These are phyloP conservation scores for Empis stercorea DNA, from an alignment of 2,888 invertebrate species.

Conservation along the genomic window DNA sequence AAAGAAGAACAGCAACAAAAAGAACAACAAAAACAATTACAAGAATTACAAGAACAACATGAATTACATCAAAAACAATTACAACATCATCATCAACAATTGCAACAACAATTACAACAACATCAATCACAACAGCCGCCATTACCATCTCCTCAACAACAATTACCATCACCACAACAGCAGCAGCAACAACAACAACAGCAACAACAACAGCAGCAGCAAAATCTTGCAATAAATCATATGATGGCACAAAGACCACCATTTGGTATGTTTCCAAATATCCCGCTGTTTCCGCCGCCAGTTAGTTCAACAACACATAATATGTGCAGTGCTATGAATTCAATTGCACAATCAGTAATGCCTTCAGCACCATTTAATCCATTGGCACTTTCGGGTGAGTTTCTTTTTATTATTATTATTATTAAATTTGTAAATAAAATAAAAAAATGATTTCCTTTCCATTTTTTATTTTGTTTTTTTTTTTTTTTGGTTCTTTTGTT, in stretches of 20 bases:
- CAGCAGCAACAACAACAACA: conserved; percentile 11
- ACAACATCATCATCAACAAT: conserved; percentile 11
- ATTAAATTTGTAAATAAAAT: neutral
- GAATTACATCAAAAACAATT: conserved; percentile 21
- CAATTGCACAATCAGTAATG: conserved; percentile 67
- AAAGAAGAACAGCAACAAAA: conserved; percentile 18
- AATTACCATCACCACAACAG: conserved; percentile 12
- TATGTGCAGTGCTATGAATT: conserved; percentile 66
- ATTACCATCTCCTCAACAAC: conserved; percentile 13
- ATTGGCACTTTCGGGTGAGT: conserved; percentile 57
- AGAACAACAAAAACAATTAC: conserved; percentile 15
- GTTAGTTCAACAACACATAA: conserved; percentile 46
- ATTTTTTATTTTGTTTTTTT: neutral
- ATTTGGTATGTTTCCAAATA: conserved; percentile 34
- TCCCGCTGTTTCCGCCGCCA: conserved; percentile 36
- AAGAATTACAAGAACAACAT: conserved; percentile 20
- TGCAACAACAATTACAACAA: conserved; percentile 16
- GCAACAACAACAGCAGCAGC: conserved; percentile 12
- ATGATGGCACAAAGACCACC: conserved; percentile 23
- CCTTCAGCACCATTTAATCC: conserved; percentile 80
- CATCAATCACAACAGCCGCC: conserved; percentile 11
- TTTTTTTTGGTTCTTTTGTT: too few species aligned
- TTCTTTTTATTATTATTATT: conserved; percentile 9
- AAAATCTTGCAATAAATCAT: conserved; percentile 15
- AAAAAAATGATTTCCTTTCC: neutral